phyloP scores from a whole-genome alignment of 1,140 invertebrate species.

The Apis laboriosa region DNA sequence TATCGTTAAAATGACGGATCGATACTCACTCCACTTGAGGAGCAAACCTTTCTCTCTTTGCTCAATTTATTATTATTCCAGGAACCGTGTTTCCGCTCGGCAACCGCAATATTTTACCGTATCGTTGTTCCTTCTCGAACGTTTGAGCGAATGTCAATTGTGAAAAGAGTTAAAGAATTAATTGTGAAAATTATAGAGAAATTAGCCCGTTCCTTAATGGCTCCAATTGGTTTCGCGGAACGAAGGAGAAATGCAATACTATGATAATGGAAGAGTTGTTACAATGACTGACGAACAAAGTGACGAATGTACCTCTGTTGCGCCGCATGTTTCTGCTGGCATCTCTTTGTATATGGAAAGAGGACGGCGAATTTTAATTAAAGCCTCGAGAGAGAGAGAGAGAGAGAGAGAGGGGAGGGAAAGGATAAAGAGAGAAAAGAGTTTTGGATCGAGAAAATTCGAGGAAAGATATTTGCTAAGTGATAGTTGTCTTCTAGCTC shows the following conservation, averaged over 20 bases:
- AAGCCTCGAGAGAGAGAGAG: not conserved
- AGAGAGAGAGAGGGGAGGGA: no score
- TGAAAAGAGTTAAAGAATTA: not conserved
- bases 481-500: not conserved
- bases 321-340: not conserved
- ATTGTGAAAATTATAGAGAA: no score
- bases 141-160: not conserved
- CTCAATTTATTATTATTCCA: slow-evolving; percentile 26
- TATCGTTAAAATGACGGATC: slow-evolving; percentile 55
- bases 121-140: not conserved
- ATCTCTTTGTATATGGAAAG: not conserved
- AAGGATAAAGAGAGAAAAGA: not conserved
- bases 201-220: no score
- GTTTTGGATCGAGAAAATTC: not conserved
- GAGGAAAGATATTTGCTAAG: not conserved
- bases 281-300: not conserved
- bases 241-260: no score
- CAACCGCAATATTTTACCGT: slow-evolving; percentile 6
- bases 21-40: slow-evolving; percentile 46
- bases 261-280: not conserved
- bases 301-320: not conserved
- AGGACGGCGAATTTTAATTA: slow-evolving; percentile 4
- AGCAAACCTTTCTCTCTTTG: slow-evolving; percentile 35
- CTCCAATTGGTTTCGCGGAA: no score
- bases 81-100: not conserved